Evolutionary conservation across 2,113 vertebrate species (phyloP).

Genomic region (Gymnobelideus leadbeateri): DNA sequence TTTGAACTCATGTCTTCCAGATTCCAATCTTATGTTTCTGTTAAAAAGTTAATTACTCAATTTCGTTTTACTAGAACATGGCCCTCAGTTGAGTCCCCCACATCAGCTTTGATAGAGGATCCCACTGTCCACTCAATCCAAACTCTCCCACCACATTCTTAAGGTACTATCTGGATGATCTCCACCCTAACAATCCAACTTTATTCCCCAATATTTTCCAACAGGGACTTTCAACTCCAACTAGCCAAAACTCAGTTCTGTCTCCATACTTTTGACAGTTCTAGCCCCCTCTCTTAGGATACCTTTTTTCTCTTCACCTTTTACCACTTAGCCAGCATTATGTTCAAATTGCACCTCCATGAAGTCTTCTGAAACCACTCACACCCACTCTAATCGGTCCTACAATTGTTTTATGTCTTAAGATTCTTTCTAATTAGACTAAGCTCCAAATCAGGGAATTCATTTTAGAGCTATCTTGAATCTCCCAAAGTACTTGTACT

Average conservation of each 20-base stretch:
- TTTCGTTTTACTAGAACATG: neutral
- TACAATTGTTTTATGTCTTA: neutral
- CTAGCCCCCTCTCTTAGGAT: neutral
- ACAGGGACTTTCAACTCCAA: neutral
- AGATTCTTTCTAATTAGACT: neutral
- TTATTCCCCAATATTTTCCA: neutral
- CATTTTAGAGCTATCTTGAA: neutral
- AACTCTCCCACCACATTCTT: neutral
- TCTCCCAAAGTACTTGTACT: neutral
- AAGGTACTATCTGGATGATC: neutral
- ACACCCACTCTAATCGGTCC: neutral
- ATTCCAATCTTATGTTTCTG: neutral
- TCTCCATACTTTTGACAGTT: neutral
- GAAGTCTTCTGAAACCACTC: neutral
- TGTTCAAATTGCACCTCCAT: neutral
- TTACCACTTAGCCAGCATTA: neutral
- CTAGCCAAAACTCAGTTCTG: neutral
- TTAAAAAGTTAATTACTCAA: neutral
- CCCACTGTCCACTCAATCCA: neutral
- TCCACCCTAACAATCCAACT: neutral
- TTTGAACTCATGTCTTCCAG: neutral
- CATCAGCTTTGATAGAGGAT: neutral
- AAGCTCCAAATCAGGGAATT: neutral
- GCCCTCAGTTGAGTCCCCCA: neutral
- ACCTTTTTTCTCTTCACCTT: neutral